A percentile compares a stretch with the other conserved stretches of the same genome.
Evolutionary conservation across 2,888 invertebrate genomes (phyloP).

Genomic region (Nasonovia ribisnigri): DNA sequence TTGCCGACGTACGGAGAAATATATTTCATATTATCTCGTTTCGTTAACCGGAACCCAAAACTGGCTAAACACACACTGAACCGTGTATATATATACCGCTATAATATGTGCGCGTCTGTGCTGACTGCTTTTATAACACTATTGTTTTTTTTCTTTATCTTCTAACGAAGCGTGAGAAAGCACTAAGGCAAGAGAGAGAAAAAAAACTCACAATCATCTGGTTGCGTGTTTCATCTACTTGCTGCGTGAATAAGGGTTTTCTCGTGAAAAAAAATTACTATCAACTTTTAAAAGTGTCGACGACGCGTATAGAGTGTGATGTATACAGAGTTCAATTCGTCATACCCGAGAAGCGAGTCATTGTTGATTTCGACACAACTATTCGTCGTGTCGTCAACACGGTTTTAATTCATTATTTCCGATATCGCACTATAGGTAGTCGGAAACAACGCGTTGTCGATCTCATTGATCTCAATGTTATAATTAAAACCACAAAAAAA

Average conservation of each 20-base stretch:
- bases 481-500: not conserved
- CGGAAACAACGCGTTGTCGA: not conserved
- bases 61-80: not conserved
- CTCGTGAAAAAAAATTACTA: not conserved
- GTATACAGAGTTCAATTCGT: conserved; percentile 9
- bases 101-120: not conserved
- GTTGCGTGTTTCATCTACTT: conserved; percentile 38
- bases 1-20: not conserved
- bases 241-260: conserved; percentile 23
- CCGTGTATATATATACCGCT: not conserved
- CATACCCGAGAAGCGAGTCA: not conserved
- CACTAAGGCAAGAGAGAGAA: conserved; percentile 10
- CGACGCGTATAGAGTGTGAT: too few species aligned
- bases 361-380: conserved; percentile 7
- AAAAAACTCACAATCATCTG: conserved; percentile 6
- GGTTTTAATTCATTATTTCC: not conserved
- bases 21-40: conserved; percentile 12
- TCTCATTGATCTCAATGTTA: not conserved
- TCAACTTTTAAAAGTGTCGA: conserved; percentile 40
- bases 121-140: not conserved
- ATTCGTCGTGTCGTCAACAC: not conserved
- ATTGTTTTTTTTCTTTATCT: conserved; percentile 32
- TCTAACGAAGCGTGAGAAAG: conserved; percentile 38
- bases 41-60: conserved; percentile 51
- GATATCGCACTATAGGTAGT: not conserved